Evolutionary conservation across 2,888 invertebrate species (phyloP).

Genomic region (Drosophila suboccidentalis): DNA sequence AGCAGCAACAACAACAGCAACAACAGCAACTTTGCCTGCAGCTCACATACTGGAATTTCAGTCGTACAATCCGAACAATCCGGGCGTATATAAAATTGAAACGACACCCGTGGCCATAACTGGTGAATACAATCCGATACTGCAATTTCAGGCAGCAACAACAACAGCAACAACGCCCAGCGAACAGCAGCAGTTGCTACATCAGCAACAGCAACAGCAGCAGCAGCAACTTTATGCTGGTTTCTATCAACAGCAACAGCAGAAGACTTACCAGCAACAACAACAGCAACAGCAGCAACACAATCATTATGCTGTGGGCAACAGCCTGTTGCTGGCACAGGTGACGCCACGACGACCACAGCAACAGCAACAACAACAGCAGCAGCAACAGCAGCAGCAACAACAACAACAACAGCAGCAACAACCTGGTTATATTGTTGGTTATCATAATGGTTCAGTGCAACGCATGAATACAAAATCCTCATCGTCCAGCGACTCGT

Average conservation of each 20-base stretch:
- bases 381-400: constrained; percentile 37
- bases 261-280: constrained; percentile 24
- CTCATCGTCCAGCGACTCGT: constrained; percentile 86
- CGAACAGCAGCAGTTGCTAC: constrained; percentile 55
- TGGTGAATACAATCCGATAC: constrained; percentile 85
- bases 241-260: constrained; percentile 53
- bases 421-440: constrained; percentile 57
- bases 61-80: constrained; percentile 86
- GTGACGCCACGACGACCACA: constrained; percentile 40
- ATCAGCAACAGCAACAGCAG: constrained; percentile 33
- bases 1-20: constrained; percentile 29
- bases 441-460: constrained; percentile 65
- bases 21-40: constrained; percentile 51
- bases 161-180: constrained; percentile 64
- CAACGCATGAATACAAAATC: constrained; percentile 84
- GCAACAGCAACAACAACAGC: constrained; percentile 38
- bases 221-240: constrained; percentile 51
- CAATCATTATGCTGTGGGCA: constrained; percentile 47
- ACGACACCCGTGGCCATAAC: constrained; percentile 86
- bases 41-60: constrained; percentile 85
- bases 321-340: constrained; percentile 59
- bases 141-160: constrained; percentile 82
- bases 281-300: neutral
- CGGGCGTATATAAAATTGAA: constrained; percentile 85
- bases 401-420: constrained; percentile 39